Base-by-base conservation (phyloP, 64 coral and sea anemone species). In the Actinia tenebrosa region DNA sequence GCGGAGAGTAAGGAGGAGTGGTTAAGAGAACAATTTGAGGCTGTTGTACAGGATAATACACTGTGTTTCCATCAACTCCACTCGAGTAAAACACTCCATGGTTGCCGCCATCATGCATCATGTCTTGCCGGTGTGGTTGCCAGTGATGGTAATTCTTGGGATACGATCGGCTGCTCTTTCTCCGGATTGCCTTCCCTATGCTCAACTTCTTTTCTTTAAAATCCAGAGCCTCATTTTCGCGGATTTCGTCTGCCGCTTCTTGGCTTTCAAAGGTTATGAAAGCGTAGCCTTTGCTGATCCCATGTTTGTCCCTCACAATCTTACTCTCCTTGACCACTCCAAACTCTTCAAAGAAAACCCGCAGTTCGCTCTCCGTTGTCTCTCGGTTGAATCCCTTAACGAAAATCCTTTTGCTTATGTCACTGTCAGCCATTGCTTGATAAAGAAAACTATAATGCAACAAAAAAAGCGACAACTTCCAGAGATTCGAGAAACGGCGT, bases 201-300 rank as follows among this genome's bases (percentile, higher is more conserved):
- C 86, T 89, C 85, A 99, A 79, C 72, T 83, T 95, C 85, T 99
- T 99, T 5, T 95, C 97, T 80, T 92, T 87, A 85, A 99, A 99
- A 89, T 95, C 90, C 16, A 99, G 82, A 53, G 69, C 79, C 22
- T 99, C 89, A 25, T 99, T 87, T 46, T 95, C 88, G 14, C 87
- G 88, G 44, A 90, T 88, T 50, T 80, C 88, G 26, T 99, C 93
- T n/a, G 93, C 93, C 30, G 79, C 88, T 53, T 99, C 97, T 89
- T 99, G 93, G 20, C 87, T 92, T 52, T 99, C 97, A 89, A 99
- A 99, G 25, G 97, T 99, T 46, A 99, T 95, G 84, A 99, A 99
- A 77, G 93, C 97, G 47, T 99, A 99, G 22, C 93, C 93, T 62
- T 95, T 95, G 85, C 93, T 89, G 42, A 89, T 90, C 18, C 93